Evolutionary conservation across 2,113 vertebrate genomes (phyloP), one percentile per base, ranked within the genome.

Genomic region (Platichthys flesus): DNA sequence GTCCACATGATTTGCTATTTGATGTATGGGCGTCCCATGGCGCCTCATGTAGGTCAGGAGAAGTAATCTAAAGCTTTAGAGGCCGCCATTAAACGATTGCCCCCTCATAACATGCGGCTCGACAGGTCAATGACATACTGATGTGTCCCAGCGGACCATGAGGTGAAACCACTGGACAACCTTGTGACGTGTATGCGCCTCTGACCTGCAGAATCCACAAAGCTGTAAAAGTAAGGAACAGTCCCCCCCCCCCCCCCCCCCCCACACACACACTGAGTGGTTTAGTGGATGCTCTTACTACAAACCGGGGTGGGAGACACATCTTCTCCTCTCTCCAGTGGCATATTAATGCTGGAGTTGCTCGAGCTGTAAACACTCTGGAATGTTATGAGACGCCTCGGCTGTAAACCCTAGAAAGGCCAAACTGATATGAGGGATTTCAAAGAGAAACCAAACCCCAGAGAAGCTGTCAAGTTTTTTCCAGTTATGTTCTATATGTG

Each of bases 341-440:
- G 42, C 76, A 74, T 70, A 83, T 89, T 75, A 84, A 84, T 84
- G 68, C 72, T 66, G 59, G 85, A 86, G 76, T 70, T 73, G 55
- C 80, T 20, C 57, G 71, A 82, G 67, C 82, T 85, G 71, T 79
- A 84, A 83, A 85, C 68, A 78, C 69, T 70, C 51, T 7, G 66
- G 70, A 78, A 76, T 61, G 82, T 62, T 80, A 68, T 59, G 79
- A 84, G 81, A 64, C 5, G 8, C 73, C 66, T 71, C 47, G 45
- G 72, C 79, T 23, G 14, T 71, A 85, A 78, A 78, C 18, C 59
- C 51, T 4, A 20, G 37, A 72, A 75, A 81, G 23, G 60, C 40
- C 26, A 66, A 15, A 15, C 0, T 4, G 63, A 74, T 79, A 74
- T 69, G n/a, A 71, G 52, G 42, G 67, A 79, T 82, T 65, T 74